phyloP scores from a whole-genome alignment of 2,113 vertebrate species.

The Psammodynastes pulverulentus region DNA sequence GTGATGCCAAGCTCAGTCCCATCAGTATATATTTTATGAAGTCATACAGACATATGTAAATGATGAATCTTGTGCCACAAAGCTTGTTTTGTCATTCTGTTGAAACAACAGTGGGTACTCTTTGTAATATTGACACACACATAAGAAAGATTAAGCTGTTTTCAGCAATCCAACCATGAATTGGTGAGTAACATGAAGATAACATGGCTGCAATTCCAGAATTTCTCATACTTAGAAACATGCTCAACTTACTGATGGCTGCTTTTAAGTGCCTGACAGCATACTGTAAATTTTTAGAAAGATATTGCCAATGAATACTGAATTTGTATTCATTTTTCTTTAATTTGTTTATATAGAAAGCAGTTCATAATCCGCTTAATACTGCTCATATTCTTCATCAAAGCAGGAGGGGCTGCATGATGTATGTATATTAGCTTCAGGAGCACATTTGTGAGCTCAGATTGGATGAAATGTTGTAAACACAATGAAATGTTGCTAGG shows the following conservation, averaged over 20 bases:
- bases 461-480: conserved; percentile 82
- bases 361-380: conserved; percentile 57
- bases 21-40: background rate
- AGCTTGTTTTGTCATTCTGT: background rate
- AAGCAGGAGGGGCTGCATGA: conserved; percentile 66
- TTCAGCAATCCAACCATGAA: background rate
- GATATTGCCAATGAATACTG: conserved; percentile 42
- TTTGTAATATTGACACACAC: background rate
- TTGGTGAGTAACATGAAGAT: background rate
- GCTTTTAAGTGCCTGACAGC: conserved; percentile 47
- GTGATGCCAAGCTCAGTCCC: background rate
- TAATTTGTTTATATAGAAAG: conserved; percentile 49
- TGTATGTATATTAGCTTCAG: conserved; percentile 80
- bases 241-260: conserved; percentile 26
- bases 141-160: background rate
- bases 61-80: background rate
- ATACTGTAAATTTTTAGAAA: conserved; percentile 31
- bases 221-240: conserved; percentile 43
- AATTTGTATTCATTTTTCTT: conserved; percentile 60
- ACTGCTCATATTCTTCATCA: conserved; percentile 49
- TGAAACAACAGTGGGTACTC: background rate
- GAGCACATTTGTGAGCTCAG: conserved; percentile 78
- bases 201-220: background rate
- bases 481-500: conserved; percentile 85
- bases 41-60: background rate